phyloP scores from a whole-genome alignment of 2,888 invertebrate species.

The Dascillus cervinus region DNA sequence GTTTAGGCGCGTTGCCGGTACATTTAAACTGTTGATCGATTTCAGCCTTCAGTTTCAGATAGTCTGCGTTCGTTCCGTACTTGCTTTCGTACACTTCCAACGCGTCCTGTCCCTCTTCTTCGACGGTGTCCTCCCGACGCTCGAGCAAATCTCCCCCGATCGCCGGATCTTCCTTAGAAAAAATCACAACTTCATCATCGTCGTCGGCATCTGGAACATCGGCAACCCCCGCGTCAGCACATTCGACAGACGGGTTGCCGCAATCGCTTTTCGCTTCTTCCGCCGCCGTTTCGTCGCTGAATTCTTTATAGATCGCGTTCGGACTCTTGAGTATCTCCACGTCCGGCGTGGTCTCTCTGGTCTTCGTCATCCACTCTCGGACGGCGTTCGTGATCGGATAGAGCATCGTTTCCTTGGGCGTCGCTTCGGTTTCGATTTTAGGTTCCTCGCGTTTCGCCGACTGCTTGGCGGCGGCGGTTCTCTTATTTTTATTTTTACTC shows the following conservation, averaged over 20 bases:
- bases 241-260: conserved; percentile 2
- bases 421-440: conserved; percentile 2
- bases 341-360: conserved; percentile 40
- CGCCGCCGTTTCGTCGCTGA: conserved; percentile 18
- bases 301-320: conserved; percentile 34
- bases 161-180: conserved; percentile 13
- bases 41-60: conserved; percentile 32
- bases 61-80: conserved; percentile 39
- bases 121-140: conserved; percentile 41
- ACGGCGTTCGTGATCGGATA: conserved; percentile 53
- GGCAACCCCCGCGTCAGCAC: background rate
- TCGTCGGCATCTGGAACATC: background rate
- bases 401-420: conserved; percentile 7
- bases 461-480: background rate
- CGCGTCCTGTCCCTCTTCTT: conserved; percentile 26
- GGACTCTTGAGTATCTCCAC: conserved; percentile 40
- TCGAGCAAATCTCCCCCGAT: conserved; percentile 39
- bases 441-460: background rate
- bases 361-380: conserved; percentile 49
- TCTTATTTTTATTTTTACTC: conserved; percentile 15
- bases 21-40: conserved; percentile 24
- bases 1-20: conserved; percentile 24
- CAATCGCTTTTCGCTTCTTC: conserved; percentile 15
- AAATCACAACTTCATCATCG: conserved; percentile 10
- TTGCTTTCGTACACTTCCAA: conserved; percentile 38